A percentile compares a stretch with the other conserved stretches of the same genome.
Evolutionary conservation across 2,888 invertebrate species (phyloP).

Genomic region (Pimpla rufipes): DNA sequence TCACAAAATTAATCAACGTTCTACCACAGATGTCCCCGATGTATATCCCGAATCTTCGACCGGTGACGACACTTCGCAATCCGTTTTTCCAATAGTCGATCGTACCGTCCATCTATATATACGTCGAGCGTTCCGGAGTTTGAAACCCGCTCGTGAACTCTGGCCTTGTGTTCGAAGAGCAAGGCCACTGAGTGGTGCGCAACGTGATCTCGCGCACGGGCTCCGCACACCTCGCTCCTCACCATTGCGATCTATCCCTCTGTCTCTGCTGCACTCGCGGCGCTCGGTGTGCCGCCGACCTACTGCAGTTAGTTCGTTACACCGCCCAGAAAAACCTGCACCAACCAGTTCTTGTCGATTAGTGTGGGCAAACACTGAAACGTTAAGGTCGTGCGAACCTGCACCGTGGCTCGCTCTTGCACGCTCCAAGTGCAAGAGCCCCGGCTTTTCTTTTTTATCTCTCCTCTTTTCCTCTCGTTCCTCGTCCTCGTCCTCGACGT

Average conservation of each 20-base stretch:
- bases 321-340: conserved; percentile 77
- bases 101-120: background rate
- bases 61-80: background rate
- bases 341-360: conserved; percentile 81
- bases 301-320: conserved; percentile 77
- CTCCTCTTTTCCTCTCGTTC: conserved; percentile 45
- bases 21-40: background rate
- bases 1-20: too few relatives aligned
- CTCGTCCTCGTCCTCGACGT: conserved; percentile 39
- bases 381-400: conserved; percentile 80
- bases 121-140: background rate
- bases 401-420: conserved; percentile 65
- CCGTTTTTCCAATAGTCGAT: background rate
- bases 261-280: conserved; percentile 27
- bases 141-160: conserved; percentile 76
- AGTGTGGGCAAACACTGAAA: conserved; percentile 79
- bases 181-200: conserved; percentile 75
- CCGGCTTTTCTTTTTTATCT: conserved; percentile 54
- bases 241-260: conserved; percentile 35
- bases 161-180: conserved; percentile 79
- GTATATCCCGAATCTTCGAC: background rate
- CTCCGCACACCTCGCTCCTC: conserved; percentile 47
- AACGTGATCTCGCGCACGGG: conserved; percentile 51
- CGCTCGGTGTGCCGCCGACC: conserved; percentile 65
- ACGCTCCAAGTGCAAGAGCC: conserved; percentile 49